Evolutionary conservation across 92 coral and sea anemone species (phyloP).

Genomic region (Phymanthus crucifer): DNA sequence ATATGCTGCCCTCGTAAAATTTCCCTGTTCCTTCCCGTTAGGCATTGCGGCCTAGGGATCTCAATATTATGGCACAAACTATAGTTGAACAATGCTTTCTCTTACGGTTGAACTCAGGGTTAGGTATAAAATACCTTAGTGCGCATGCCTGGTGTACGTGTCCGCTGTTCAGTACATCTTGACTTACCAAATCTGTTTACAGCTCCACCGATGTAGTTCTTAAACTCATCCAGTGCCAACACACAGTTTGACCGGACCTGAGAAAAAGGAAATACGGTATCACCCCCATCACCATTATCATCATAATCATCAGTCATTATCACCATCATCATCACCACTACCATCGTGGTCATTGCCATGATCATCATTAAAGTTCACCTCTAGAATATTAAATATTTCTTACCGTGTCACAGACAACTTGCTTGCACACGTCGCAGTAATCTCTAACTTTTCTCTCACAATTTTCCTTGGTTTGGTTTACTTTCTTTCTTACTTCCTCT

Average conservation of each 20-base stretch:
- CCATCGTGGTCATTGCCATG: background rate
- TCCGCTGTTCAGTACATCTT: background rate
- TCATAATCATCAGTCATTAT: background rate
- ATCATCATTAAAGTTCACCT: no score
- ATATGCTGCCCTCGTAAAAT: no score
- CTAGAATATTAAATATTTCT: background rate
- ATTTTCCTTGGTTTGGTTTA: slow-evolving; percentile 23
- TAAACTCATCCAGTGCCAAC: slow-evolving; percentile 41
- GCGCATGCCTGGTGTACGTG: background rate
- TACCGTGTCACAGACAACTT: slow-evolving; percentile 30
- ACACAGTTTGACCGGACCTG: slow-evolving; percentile 35
- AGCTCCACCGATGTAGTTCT: slow-evolving; percentile 49
- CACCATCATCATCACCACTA: background rate
- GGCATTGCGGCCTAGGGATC: no score
- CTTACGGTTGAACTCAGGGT: no score
- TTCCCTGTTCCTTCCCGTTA: no score
- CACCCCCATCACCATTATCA: background rate
- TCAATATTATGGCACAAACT: no score
- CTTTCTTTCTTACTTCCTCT: slow-evolving; percentile 11
- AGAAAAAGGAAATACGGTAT: background rate
- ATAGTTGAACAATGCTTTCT: no score
- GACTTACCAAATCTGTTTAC: slow-evolving; percentile 48
- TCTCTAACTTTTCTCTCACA: slow-evolving; percentile 36
- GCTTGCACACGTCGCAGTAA: slow-evolving; percentile 41
- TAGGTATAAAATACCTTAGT: no score